Percentiles rank a stretch among this genome's conserved stretches.
phyloP scores from a whole-genome alignment of 2,113 vertebrate genomes.

The Syngnathoides biaculeatus region DNA sequence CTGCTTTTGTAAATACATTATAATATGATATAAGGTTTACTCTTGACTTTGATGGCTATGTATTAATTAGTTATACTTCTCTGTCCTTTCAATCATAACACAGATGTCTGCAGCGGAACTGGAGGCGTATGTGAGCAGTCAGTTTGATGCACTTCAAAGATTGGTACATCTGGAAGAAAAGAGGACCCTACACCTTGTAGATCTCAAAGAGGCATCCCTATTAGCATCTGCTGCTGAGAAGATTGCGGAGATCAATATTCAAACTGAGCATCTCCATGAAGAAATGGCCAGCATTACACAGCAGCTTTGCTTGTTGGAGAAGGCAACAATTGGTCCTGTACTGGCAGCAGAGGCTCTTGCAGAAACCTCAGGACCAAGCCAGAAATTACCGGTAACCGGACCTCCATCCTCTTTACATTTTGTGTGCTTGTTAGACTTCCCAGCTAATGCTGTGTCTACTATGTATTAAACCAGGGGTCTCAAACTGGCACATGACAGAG shows the following conservation, averaged over 20 bases:
- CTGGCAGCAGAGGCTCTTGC: constrained; percentile 27
- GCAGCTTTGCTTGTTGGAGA: constrained; percentile 75
- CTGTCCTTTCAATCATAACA: background rate
- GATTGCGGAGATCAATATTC: constrained; percentile 76
- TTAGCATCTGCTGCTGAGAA: constrained; percentile 78
- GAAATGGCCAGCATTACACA: constrained; percentile 83
- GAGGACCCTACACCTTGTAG: constrained; percentile 74
- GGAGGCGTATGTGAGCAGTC: constrained; percentile 75
- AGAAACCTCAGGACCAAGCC: constrained; percentile 20
- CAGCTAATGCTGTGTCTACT: background rate
- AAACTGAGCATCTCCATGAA: constrained; percentile 77
- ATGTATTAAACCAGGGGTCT: background rate
- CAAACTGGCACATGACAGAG: no score
- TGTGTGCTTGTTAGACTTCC: background rate
- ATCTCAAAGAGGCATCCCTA: constrained; percentile 79
- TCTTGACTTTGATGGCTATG: background rate
- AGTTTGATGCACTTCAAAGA: constrained; percentile 79
- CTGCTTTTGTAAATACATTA: background rate
- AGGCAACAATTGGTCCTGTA: constrained; percentile 61
- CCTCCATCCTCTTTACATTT: background rate
- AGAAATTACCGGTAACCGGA: constrained; percentile 42
- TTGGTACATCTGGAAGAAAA: constrained; percentile 77
- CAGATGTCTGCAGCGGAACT: constrained; percentile 74
- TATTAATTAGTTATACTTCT: background rate
- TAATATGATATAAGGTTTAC: background rate